Percentiles rank a stretch among this genome's conserved stretches.
Evolutionary conservation across 2,113 vertebrate species (phyloP).

Genomic region (Syrmaticus mikado): DNA sequence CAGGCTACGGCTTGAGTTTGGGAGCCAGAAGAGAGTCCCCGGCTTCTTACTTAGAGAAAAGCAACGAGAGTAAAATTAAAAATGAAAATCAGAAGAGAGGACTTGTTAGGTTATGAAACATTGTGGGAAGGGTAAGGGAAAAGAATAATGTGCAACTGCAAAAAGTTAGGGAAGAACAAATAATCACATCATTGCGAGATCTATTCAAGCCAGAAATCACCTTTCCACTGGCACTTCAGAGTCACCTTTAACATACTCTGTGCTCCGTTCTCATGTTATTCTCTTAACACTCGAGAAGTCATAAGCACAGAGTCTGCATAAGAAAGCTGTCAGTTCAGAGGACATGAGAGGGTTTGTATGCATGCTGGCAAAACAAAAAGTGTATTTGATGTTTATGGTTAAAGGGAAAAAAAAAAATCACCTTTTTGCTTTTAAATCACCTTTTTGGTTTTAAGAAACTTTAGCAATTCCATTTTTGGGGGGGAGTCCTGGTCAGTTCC

Average conservation of each 20-base stretch:
- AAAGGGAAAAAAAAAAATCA: neutral
- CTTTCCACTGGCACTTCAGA: neutral
- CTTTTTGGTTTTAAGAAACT: neutral
- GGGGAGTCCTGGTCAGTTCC: neutral
- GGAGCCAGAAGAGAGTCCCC: slow-evolving; percentile 3
- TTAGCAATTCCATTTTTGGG: neutral
- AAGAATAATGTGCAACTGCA: neutral
- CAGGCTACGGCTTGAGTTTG: neutral
- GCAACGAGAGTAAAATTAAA: neutral
- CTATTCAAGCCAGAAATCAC: neutral
- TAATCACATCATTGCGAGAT: neutral
- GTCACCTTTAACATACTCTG: neutral
- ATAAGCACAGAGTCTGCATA: neutral
- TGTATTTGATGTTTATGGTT: neutral
- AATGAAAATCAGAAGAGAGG: neutral
- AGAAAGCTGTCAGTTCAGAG: neutral
- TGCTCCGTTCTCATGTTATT: neutral
- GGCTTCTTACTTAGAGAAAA: neutral
- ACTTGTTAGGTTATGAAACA: neutral
- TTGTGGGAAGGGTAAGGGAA: neutral
- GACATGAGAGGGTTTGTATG: neutral
- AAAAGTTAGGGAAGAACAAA: neutral
- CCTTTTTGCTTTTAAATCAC: neutral
- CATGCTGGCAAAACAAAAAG: neutral
- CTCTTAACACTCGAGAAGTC: neutral